Base-by-base conservation (phyloP, 1,140 invertebrate species). In the Sarcophaga peregrina region DNA sequence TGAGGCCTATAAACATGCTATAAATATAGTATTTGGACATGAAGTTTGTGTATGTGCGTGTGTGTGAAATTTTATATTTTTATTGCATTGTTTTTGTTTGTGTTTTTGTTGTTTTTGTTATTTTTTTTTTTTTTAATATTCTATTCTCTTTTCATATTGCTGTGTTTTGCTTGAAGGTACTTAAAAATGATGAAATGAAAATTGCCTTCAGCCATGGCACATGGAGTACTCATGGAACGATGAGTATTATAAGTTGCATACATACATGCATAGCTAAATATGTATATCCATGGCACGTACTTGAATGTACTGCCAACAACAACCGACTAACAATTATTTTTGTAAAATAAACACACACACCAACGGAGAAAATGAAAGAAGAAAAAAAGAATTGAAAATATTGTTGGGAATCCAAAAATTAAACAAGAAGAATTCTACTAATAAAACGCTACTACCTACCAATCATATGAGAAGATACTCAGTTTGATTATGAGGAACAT, bases 111-210 rank as follows among this genome's bases (percentile, higher is more conserved):
- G 7, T 20, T 72, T 17, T 72, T 20, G n/a, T 13, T 17, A 1
- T 62, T n/a, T 17, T 72, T 76, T n/a, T 75, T 78, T 50, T 78
- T 52, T 76, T 48, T 17, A 47, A 46, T 47, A 17, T 47, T 76
- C 15, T 10, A 17, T 47, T 75, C n/a, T 78, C 48, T 78, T 78
- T 78, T 78, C 17, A 17, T 17, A 52, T 50, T 48, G 15, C 46
- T 76, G 5, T 46, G 11, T 46, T 76, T 46, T 76, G 74, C 74
- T 17, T 48, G n/a, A 76, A 76, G 75, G 75, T 78, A 50, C 75
- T 78, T 78, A 48, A 78, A 78, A 78, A 78, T 78, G 75, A 78
- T 78, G 75, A 78, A 78, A 78, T 78, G 75, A 78, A 78, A 78
- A 78, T 78, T 78, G 75, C 75, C 75, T 78, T 20, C 17, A 78